Evolutionary conservation across 2,888 invertebrate species (phyloP).

Genomic region (Watsonalla cultraria): DNA sequence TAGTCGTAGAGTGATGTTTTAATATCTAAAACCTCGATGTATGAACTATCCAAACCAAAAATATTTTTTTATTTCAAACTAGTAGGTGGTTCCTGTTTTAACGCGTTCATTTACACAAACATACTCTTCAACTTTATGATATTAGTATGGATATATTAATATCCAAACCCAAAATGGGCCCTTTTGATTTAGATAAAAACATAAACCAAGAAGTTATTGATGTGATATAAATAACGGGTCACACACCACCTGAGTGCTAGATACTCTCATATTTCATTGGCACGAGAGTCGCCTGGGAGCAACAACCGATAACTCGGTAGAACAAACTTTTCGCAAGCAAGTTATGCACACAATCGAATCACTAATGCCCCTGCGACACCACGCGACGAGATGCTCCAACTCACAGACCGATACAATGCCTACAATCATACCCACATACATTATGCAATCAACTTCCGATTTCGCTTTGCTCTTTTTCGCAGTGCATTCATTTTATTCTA

Average conservation of each 20-base stretch:
- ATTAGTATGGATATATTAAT: too few species aligned
- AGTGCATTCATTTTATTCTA: conserved; percentile 9
- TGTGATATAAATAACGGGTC: neutral
- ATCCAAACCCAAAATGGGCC: too few species aligned
- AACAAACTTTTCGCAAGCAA: conserved; percentile 6
- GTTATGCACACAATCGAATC: conserved; percentile 7
- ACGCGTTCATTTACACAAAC: too few species aligned
- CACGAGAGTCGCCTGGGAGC: neutral
- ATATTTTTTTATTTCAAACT: too few species aligned
- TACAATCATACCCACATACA: conserved; percentile 14
- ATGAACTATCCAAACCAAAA: too few species aligned
- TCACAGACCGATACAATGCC: conserved; percentile 7
- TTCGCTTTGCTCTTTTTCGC: conserved; percentile 7
- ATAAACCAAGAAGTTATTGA: neutral
- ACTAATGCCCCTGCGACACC: conserved; percentile 4
- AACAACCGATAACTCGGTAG: conserved; percentile 1
- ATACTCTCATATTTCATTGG: neutral
- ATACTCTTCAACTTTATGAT: too few species aligned
- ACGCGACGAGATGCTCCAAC: conserved; percentile 1
- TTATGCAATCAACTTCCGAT: conserved; percentile 15
- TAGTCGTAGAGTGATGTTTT: too few species aligned
- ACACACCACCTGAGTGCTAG: neutral
- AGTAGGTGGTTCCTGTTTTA: too few species aligned
- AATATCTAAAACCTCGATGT: too few species aligned
- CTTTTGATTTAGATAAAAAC: too few species aligned